Evolutionary conservation across 2,113 vertebrate genomes (phyloP).

Genomic region (Emydura subglobosa): DNA sequence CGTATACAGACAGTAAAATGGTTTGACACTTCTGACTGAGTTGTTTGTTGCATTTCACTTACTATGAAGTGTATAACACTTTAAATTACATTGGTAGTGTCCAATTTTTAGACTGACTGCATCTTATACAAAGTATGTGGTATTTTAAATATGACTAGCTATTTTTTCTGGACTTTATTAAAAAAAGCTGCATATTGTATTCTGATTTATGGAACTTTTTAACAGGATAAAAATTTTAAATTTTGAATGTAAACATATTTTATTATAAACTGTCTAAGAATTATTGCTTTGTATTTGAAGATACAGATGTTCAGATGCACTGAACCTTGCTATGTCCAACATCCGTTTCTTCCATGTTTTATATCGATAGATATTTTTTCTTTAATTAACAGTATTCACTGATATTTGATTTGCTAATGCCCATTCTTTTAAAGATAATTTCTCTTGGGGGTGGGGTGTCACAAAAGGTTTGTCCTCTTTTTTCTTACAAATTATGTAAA

Average conservation of each 20-base stretch:
- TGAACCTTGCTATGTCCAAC: constrained; percentile 37
- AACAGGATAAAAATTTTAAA: constrained; percentile 72
- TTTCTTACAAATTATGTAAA: too few relatives aligned
- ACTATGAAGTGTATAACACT: constrained; percentile 63
- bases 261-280: constrained; percentile 60
- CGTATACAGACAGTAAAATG: constrained; percentile 18
- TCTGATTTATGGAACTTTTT: constrained; percentile 72
- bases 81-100: constrained; percentile 62
- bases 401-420: not conserved
- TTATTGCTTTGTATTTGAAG: constrained; percentile 67
- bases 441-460: not conserved
- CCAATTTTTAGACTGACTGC: constrained; percentile 74
- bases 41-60: constrained; percentile 57
- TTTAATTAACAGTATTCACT: constrained; percentile 30
- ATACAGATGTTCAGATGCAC: constrained; percentile 26
- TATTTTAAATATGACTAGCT: constrained; percentile 73
- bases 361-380: not conserved
- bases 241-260: constrained; percentile 74
- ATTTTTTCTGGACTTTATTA: constrained; percentile 76
- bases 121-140: constrained; percentile 53
- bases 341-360: not conserved
- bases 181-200: constrained; percentile 56
- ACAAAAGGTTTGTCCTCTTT: not conserved
- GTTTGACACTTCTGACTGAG: constrained; percentile 55
- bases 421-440: not conserved